These are phyloP conservation scores for Brachypodius melanocephalos DNA, from an alignment of 2,113 vertebrate genomes.

Conservation along the genomic window DNA sequence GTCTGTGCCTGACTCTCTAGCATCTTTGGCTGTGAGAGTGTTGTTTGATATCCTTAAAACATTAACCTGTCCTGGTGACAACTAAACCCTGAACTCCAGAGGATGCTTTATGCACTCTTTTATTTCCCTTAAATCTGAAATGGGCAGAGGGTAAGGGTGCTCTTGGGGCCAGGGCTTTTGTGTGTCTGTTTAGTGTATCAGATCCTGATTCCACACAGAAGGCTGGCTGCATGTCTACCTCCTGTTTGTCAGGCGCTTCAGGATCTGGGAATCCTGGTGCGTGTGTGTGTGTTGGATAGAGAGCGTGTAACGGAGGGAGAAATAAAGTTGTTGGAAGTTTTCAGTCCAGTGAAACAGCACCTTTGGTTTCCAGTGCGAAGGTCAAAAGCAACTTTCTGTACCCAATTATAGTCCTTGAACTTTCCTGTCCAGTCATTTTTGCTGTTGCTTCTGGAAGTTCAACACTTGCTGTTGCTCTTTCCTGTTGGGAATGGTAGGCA, in stretches of 20 bases:
- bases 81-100: neutral
- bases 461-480: neutral
- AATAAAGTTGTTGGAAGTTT: neutral
- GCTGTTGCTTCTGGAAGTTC: neutral
- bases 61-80: neutral
- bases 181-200: neutral
- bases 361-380: neutral
- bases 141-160: neutral
- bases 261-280: neutral
- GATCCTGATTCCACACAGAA: neutral
- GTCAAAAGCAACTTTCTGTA: neutral
- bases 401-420: neutral
- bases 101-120: neutral
- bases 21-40: neutral
- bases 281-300: neutral
- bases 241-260: neutral
- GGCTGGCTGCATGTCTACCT: neutral
- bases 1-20: neutral
- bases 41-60: neutral
- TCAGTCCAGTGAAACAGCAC: neutral
- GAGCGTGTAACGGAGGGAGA: fast-evolving
- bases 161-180: neutral
- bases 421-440: neutral
- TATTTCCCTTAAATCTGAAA: neutral
- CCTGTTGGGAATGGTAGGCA: neutral